Percentiles rank a stretch among this genome's conserved stretches.
phyloP scores from a whole-genome alignment of 2,113 vertebrate genomes.

The Rhombomys opimus region DNA sequence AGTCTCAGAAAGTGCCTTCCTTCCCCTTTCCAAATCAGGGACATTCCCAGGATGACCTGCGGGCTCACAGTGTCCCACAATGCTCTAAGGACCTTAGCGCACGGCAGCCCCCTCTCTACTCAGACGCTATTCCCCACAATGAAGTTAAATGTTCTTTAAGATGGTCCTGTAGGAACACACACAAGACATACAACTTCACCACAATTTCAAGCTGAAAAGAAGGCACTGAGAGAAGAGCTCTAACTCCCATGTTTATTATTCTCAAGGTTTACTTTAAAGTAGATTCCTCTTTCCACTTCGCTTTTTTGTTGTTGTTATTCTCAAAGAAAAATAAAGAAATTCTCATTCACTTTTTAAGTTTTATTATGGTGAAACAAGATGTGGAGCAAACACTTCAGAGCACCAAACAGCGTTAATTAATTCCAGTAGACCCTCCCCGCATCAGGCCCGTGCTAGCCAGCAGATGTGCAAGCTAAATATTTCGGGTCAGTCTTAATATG shows the following conservation, averaged over 20 bases:
- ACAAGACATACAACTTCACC: not conserved
- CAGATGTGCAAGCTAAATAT: slow-evolving; percentile 82
- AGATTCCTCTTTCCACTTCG: not conserved
- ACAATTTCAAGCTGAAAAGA: slow-evolving; percentile 31
- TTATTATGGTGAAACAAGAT: slow-evolving; percentile 73
- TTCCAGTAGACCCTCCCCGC: slow-evolving; percentile 76
- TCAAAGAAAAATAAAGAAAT: slow-evolving; percentile 73
- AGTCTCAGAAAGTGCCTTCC: not conserved
- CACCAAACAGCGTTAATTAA: slow-evolving; percentile 85
- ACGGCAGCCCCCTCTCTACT: not conserved
- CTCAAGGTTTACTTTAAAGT: slow-evolving; percentile 70
- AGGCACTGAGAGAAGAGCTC: not conserved
- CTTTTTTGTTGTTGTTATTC: slow-evolving; percentile 10
- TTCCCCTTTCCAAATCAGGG: not conserved
- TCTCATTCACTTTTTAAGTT: slow-evolving; percentile 72
- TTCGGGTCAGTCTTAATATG: slow-evolving; percentile 72
- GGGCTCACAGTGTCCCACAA: not conserved
- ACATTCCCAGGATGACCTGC: not conserved
- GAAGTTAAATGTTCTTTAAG: not conserved
- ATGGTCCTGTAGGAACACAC: not conserved
- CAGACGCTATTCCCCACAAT: not conserved
- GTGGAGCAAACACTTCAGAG: slow-evolving; percentile 81
- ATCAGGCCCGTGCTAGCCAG: slow-evolving; percentile 74
- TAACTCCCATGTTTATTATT: slow-evolving; percentile 9
- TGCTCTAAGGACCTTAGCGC: not conserved